Conservation (phyloP, 2,113 vertebrate genomes). For the Neotoma lepida region DNA sequence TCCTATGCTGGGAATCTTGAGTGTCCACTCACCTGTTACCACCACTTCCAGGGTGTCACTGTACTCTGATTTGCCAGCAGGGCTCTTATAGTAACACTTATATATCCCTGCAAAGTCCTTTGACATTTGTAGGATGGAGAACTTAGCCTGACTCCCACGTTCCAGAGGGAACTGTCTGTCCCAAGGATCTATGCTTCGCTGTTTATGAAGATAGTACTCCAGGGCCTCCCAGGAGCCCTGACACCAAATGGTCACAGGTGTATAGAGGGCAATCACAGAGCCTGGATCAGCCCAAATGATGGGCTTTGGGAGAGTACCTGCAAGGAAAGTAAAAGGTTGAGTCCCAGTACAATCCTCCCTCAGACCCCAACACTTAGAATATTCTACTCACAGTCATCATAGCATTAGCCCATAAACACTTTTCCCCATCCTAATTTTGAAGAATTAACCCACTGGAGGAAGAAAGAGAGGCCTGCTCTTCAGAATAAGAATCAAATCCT, state of each 20-base stretch:
- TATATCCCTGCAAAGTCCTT: rapidly evolving
- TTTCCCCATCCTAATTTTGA: not conserved
- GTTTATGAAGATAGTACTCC: not conserved
- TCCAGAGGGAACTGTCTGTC: rapidly evolving
- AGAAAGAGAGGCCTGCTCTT: not conserved
- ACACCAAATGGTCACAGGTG: not conserved
- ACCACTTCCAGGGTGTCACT: not conserved
- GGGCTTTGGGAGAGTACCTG: not conserved
- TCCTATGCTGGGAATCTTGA: not conserved
- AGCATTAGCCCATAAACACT: not conserved
- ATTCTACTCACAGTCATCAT: not conserved
- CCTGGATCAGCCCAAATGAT: not conserved
- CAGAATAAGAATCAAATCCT: not conserved
- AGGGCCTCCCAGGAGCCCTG: not conserved
- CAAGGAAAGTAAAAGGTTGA: not conserved
- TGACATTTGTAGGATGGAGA: rapidly evolving
- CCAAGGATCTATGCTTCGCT: rapidly evolving
- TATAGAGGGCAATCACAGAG: rapidly evolving
- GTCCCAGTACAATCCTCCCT: too few species aligned
- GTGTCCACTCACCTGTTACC: conserved; percentile 8
- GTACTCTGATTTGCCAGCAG: rapidly evolving
- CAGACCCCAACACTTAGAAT: not conserved
- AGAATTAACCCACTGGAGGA: not conserved
- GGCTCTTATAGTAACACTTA: rapidly evolving
- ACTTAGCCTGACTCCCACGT: rapidly evolving